Evolutionary conservation across 1,140 invertebrate genomes (phyloP).

Genomic region (Druon quercuslanigerum): DNA sequence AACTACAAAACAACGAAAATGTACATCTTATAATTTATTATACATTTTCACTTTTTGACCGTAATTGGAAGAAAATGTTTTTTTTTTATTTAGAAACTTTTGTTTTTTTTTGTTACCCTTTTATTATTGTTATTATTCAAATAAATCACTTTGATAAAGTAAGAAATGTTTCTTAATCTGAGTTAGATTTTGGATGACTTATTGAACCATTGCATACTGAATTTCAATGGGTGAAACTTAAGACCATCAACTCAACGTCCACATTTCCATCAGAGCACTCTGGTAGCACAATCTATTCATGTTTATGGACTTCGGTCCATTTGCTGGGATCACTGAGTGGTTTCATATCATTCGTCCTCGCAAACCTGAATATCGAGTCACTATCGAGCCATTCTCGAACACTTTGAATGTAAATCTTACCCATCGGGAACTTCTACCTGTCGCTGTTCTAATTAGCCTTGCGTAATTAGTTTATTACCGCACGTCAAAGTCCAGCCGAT

Average conservation of each 20-base stretch:
- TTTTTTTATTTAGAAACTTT: no score
- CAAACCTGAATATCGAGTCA: background rate
- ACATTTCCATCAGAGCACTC: background rate
- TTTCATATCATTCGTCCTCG: constrained; percentile 8
- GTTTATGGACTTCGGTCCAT: constrained; percentile 8
- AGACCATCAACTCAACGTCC: constrained; percentile 6
- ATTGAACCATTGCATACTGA: background rate
- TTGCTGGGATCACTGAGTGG: constrained; percentile 19
- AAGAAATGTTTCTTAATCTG: constrained; percentile 65
- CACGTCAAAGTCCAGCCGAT: no score
- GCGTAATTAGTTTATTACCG: background rate
- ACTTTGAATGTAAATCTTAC: background rate
- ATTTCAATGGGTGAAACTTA: background rate
- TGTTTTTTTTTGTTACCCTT: no score
- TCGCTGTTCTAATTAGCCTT: background rate
- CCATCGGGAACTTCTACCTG: background rate
- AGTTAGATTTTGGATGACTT: background rate
- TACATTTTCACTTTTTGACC: no score
- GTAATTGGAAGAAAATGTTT: no score
- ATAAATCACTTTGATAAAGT: no score
- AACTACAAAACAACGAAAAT: no score
- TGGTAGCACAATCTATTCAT: constrained; percentile 16
- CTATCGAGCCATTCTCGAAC: background rate
- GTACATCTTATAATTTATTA: no score
- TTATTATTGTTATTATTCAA: no score